phyloP scores from a whole-genome alignment of 2,888 invertebrate species.

The Metellina segmentata region DNA sequence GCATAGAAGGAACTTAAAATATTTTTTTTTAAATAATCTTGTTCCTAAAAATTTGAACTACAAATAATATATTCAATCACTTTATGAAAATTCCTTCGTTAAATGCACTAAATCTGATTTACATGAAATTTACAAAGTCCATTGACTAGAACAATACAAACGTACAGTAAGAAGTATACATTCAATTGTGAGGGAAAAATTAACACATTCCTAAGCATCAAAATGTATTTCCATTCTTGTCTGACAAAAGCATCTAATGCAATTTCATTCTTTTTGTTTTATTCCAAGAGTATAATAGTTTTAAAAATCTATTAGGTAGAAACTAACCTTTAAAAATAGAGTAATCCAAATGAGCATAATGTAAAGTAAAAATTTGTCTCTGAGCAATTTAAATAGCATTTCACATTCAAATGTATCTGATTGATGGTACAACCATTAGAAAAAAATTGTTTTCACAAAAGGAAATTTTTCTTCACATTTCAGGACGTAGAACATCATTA shows the following conservation, averaged over 20 bases:
- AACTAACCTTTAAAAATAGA: constrained; percentile 11
- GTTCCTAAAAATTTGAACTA: constrained; percentile 46
- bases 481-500: too few species aligned
- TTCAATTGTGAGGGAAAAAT: constrained; percentile 26
- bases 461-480: too few species aligned
- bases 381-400: too few species aligned
- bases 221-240: constrained; percentile 33
- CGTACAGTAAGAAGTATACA: constrained; percentile 28
- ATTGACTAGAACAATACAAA: constrained; percentile 61
- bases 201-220: constrained; percentile 34
- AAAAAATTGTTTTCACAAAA: too few species aligned
- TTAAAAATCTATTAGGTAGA: constrained; percentile 29
- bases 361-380: too few species aligned
- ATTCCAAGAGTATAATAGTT: constrained; percentile 32
- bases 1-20: constrained; percentile 32
- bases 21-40: constrained; percentile 20
- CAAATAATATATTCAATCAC: constrained; percentile 11
- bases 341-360: too few species aligned
- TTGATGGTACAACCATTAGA: too few species aligned
- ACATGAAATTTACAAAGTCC: constrained; percentile 43
- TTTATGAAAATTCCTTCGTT: constrained; percentile 15
- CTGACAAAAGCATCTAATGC: constrained; percentile 12
- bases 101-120: constrained; percentile 44
- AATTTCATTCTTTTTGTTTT: constrained; percentile 17
- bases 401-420: too few species aligned